phyloP scores from a whole-genome alignment of 2,888 invertebrate genomes.

The Camptogramma bilineatum region DNA sequence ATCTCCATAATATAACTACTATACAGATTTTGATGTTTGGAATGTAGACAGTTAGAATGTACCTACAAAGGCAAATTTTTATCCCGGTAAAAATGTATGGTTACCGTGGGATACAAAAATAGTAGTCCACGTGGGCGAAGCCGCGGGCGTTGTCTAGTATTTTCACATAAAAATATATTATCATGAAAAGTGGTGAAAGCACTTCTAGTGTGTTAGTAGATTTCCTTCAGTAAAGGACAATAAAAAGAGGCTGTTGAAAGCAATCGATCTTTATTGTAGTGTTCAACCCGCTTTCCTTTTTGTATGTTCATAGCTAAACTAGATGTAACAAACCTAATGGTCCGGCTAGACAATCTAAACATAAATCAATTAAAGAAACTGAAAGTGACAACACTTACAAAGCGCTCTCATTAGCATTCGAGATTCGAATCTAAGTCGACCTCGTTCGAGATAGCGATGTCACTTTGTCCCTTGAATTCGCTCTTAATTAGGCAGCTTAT shows the following conservation, averaged over 20 bases:
- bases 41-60: too few species aligned
- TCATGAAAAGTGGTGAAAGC: background rate
- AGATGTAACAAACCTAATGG: conserved; percentile 14
- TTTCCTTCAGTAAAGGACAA: background rate
- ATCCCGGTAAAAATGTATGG: too few species aligned
- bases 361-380: conserved; percentile 78
- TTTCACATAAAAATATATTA: too few species aligned
- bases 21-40: too few species aligned
- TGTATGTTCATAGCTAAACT: conserved; percentile 4
- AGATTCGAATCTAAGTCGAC: conserved; percentile 42
- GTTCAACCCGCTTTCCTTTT: background rate
- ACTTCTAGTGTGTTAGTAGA: too few species aligned
- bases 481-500: conserved; percentile 39
- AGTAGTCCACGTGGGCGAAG: too few species aligned
- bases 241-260: background rate
- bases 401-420: conserved; percentile 49
- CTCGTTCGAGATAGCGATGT: conserved; percentile 36
- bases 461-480: conserved; percentile 36
- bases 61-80: too few species aligned
- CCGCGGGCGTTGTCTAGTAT: too few species aligned
- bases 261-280: background rate
- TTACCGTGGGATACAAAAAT: too few species aligned
- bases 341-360: conserved; percentile 55
- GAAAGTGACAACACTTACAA: conserved; percentile 64
- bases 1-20: too few species aligned